Base-by-base conservation (phyloP, 2,888 invertebrate species). In the Oeneis ivallda region DNA sequence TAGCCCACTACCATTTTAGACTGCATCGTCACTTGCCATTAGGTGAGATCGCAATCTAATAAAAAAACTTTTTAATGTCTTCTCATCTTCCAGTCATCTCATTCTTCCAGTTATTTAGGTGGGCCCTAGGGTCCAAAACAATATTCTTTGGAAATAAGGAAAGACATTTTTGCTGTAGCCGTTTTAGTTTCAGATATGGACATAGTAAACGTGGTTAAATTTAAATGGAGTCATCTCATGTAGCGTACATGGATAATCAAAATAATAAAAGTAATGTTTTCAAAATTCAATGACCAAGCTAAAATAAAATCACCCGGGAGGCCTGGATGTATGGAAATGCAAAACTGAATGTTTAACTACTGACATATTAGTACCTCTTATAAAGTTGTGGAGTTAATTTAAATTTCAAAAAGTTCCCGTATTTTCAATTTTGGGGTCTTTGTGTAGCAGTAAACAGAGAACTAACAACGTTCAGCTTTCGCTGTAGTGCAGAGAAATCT, bases 361-460 rank as follows among this genome's bases (percentile, higher is more conserved):
- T 37, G 15, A 54, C 56, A 26, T 50, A 26, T 50, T 11, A 56
- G 56, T 39, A 19, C 39, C 56, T 13, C 41, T 56, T 56, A 13
- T 39, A 56, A 9, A 54, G 17, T 56, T 56, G 19, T 56, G 56
- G 13, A 56, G 13, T 39, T 56, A 41, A 41, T 19, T 56, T 56
- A 45, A 58, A 58, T 58, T 45, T 58, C 45, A 58, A 10, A 41
- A 56, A 54, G 17, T 15, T 58, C 9, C 57, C 26, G 43, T 32
- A 43, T 15, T 53, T 43, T 32, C 32, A 32, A 43, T 41, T 57
- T 45, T 57, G 26, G 7, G 57, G 54, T 39, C 13, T 37, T n/a
- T 53, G 17, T 39, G 54, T 17, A 39, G 10, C 17, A 54, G 10
- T 11, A 54, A 17, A 56, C 41, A 56, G 19, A 26, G 49, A 50